Evolutionary conservation across 2,888 invertebrate genomes (phyloP).

Genomic region (Cheilosia pagana): DNA sequence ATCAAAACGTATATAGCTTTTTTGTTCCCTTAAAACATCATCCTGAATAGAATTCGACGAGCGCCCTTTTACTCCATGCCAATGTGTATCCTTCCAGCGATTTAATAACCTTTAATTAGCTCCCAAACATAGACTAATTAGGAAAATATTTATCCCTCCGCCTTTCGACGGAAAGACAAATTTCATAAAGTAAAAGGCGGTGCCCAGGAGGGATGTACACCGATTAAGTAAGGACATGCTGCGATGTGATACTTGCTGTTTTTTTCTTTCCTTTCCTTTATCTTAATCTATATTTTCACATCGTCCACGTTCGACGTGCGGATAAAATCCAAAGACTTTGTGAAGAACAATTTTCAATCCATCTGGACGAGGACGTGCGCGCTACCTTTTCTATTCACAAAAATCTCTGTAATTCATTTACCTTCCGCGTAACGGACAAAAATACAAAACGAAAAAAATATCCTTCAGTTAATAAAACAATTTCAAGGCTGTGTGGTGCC

Average conservation of each 20-base stretch:
- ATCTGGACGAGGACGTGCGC: conserved; percentile 1
- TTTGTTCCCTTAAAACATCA: not conserved
- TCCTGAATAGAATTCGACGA: conserved; percentile 21
- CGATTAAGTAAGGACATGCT: conserved; percentile 57
- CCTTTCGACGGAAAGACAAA: conserved; percentile 27
- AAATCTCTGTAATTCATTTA: conserved; percentile 15
- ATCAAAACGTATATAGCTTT: not conserved
- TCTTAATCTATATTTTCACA: conserved; percentile 38
- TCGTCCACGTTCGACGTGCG: conserved; percentile 17
- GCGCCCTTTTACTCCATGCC: conserved; percentile 16
- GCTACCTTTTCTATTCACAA: conserved; percentile 19
- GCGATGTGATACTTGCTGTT: conserved; percentile 13
- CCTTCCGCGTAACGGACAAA: not conserved
- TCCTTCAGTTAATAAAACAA: conserved; percentile 8
- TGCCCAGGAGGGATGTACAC: conserved; percentile 19
- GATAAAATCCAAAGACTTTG: conserved; percentile 33
- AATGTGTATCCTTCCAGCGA: conserved; percentile 11
- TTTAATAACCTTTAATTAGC: conserved; percentile 59
- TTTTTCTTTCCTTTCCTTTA: conserved; percentile 34
- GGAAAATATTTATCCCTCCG: conserved; percentile 50
- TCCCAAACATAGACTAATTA: conserved; percentile 49
- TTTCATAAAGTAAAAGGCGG: conserved; percentile 26
- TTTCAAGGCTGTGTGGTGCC: conserved; percentile 1
- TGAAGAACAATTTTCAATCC: conserved; percentile 14
- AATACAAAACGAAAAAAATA: not conserved